These are phyloP conservation scores for Platichthys flesus DNA, from an alignment of 2,113 vertebrate species.

Conservation along the genomic window DNA sequence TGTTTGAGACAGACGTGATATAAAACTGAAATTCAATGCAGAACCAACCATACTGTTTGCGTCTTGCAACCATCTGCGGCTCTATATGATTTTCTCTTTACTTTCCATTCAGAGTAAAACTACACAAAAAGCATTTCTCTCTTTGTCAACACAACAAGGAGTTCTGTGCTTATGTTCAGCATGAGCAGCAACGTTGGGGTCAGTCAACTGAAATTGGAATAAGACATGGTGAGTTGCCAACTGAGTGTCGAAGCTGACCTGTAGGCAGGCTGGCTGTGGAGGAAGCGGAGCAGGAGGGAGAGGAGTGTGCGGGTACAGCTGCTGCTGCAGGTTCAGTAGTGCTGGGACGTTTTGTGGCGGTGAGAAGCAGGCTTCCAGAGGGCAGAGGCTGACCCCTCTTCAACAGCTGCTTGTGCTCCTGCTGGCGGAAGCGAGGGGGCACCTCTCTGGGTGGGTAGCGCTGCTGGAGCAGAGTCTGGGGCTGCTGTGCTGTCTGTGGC, in stretches of 20 bases:
- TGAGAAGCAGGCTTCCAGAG: conserved; percentile 83
- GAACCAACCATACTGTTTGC: background rate
- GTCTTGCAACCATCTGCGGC: no score
- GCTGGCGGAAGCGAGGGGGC: conserved; percentile 97
- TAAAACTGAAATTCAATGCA: background rate
- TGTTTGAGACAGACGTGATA: background rate
- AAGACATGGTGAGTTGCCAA: conserved; percentile 3
- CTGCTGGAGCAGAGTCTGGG: conserved; percentile 83
- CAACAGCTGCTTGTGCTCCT: conserved; percentile 98
- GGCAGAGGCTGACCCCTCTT: conserved; percentile 97
- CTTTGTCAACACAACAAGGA: no score
- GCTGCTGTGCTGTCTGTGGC: conserved; percentile 69
- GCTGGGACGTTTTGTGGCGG: conserved; percentile 69
- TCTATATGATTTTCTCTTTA: background rate
- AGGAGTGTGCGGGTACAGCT: conserved; percentile 56
- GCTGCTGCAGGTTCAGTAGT: conserved; percentile 68
- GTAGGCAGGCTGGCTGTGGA: conserved; percentile 67
- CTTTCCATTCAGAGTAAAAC: background rate
- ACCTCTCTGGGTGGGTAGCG: conserved; percentile 97
- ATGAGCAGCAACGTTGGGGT: no score
- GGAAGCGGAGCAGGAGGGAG: conserved; percentile 63
- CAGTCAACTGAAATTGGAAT: background rate
- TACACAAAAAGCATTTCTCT: background rate
- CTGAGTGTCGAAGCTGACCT: conserved; percentile 72
- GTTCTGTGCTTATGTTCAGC: no score